Evolutionary conservation across 2,797 vertebrate genomes (phyloP).

Genomic region (Takifugu ocellatus): DNA sequence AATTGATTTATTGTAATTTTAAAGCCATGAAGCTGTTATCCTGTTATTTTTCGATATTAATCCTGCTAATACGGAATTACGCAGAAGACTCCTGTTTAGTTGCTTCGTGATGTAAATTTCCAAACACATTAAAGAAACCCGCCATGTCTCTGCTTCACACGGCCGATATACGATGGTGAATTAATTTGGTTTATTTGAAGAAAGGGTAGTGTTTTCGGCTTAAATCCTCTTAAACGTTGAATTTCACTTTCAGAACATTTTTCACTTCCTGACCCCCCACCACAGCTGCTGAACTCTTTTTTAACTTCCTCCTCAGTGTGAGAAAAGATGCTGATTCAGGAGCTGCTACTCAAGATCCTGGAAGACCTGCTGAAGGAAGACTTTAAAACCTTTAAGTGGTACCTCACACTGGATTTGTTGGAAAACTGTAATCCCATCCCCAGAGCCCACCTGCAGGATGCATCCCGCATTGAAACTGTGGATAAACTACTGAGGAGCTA

Average conservation of each 20-base stretch:
- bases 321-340: slow-evolving; percentile 6
- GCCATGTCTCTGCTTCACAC: too few relatives aligned
- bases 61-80: too few relatives aligned
- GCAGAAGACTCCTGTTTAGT: too few relatives aligned
- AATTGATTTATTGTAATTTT: too few relatives aligned
- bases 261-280: neutral
- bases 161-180: too few relatives aligned
- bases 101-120: neutral
- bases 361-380: fast-evolving
- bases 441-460: fast-evolving
- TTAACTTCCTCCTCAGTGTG: slow-evolving; percentile 5
- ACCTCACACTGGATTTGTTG: fast-evolving
- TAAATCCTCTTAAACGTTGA: too few relatives aligned
- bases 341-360: slow-evolving; percentile 13
- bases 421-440: slow-evolving; percentile 1
- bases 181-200: too few relatives aligned
- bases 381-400: slow-evolving; percentile 19
- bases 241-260: too few relatives aligned
- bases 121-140: neutral
- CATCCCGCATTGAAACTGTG: fast-evolving
- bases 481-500: neutral
- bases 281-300: neutral
- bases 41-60: too few relatives aligned
- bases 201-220: too few relatives aligned
- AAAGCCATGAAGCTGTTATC: too few relatives aligned